Base-by-base conservation (phyloP, 1,140 invertebrate genomes). In the Cyclina sinensis region DNA sequence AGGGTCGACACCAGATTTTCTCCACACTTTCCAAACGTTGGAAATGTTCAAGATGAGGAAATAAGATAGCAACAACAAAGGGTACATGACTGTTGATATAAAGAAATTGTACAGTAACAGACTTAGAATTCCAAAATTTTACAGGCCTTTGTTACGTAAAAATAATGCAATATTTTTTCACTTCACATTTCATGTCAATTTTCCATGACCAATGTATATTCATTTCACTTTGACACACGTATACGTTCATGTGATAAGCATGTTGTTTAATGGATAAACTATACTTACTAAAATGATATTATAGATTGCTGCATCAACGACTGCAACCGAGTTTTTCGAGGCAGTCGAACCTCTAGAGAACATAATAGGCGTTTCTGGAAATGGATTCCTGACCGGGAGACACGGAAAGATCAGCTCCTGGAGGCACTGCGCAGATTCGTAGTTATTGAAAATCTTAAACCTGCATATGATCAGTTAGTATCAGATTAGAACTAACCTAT, bases 401-500 rank as follows among this genome's bases (percentile, higher is more conserved):
- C 70, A 32, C 70, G 70, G 35, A 12, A 32, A n/a, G 37, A 74
- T n/a, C n/a, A n/a, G n/a, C n/a, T 11, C n/a, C n/a, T n/a, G n/a
- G n/a, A n/a, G n/a, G n/a, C n/a, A n/a, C n/a, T n/a, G n/a, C n/a
- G n/a, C n/a, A n/a, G n/a, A n/a, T n/a, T n/a, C n/a, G n/a, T n/a
- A n/a, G n/a, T n/a, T n/a, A n/a, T n/a, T n/a, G n/a, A n/a, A n/a
- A n/a, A n/a, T n/a, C n/a, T n/a, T n/a, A n/a, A n/a, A n/a, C n/a
- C n/a, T n/a, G n/a, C n/a, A n/a, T n/a, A n/a, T n/a, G n/a, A n/a
- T n/a, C n/a, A n/a, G n/a, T n/a, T n/a, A n/a, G n/a, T n/a, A n/a
- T 74, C 27, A 14, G 5, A 14, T 74, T 35, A 65, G 59, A 65
- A 65, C 59, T 65, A n/a, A 65, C 59, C 59, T 65, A n/a, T n/a